Evolutionary conservation across 2,888 invertebrate species (phyloP).

Genomic region (Physocephala rufipes): DNA sequence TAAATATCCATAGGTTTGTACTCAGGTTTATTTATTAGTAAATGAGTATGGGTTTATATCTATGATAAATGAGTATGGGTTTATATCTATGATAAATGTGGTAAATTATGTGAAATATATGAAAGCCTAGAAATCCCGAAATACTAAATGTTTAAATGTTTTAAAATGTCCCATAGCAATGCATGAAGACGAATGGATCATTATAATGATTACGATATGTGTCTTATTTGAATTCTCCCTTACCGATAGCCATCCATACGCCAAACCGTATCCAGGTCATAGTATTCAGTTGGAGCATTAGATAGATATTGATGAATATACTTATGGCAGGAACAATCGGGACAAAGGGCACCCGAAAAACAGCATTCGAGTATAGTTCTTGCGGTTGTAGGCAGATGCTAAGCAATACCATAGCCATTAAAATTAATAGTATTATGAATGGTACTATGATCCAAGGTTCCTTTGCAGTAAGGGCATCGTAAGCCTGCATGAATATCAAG

Average conservation of each 20-base stretch:
- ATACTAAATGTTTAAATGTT: background rate
- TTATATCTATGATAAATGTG: no score
- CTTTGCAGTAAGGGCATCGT: constrained; percentile 50
- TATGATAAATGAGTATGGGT: no score
- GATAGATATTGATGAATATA: constrained; percentile 83
- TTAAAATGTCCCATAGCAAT: background rate
- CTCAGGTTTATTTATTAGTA: no score
- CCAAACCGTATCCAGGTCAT: constrained; percentile 86
- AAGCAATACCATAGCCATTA: constrained; percentile 51
- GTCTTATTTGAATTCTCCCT: constrained; percentile 52
- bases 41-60: no score
- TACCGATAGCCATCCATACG: constrained; percentile 85
- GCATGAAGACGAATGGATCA: background rate
- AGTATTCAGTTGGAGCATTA: constrained; percentile 82
- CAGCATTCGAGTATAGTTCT: constrained; percentile 49
- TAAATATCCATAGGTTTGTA: no score
- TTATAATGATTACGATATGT: background rate
- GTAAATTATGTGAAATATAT: background rate
- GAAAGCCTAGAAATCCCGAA: background rate
- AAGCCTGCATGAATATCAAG: constrained; percentile 56
- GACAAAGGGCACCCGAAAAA: constrained; percentile 80
- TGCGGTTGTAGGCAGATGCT: constrained; percentile 61
- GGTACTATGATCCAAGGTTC: constrained; percentile 56
- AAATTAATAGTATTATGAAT: constrained; percentile 47
- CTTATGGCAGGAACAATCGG: constrained; percentile 84